Evolutionary conservation across 1,140 invertebrate species (phyloP).

Genomic region (Aphis craccivora): DNA sequence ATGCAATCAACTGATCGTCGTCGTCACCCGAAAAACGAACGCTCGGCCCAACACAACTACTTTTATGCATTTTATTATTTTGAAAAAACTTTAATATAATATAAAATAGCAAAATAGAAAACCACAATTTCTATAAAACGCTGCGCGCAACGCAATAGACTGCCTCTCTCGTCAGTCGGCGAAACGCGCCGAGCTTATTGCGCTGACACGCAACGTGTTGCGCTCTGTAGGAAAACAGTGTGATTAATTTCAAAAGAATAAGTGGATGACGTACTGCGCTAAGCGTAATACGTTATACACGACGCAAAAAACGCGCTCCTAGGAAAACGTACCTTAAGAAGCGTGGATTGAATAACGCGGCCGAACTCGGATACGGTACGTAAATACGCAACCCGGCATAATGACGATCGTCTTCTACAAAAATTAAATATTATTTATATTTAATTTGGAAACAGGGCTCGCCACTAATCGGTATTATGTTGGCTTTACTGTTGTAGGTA

Average conservation of each 20-base stretch:
- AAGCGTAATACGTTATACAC: conserved; percentile 30
- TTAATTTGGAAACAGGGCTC: no score
- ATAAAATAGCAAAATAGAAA: conserved; percentile 37
- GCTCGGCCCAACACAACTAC: conserved; percentile 24
- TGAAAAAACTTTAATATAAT: conserved; percentile 21
- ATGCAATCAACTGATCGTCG: conserved; percentile 31
- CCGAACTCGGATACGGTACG: no score
- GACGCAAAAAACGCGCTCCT: conserved; percentile 36
- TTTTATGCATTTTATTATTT: conserved; percentile 17
- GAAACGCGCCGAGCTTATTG: background rate
- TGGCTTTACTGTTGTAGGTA: no score
- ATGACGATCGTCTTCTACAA: no score
- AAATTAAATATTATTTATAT: no score
- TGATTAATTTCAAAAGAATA: conserved; percentile 41
- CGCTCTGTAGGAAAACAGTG: conserved; percentile 3
- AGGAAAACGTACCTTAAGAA: conserved; percentile 44
- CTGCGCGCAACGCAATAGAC: background rate
- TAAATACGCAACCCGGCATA: no score
- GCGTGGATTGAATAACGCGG: no score
- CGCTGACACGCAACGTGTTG: background rate
- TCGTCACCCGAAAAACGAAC: conserved; percentile 35
- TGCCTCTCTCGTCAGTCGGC: no score
- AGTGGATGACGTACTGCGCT: conserved; percentile 39
- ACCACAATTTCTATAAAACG: conserved; percentile 23
- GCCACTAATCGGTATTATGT: no score